Conservation (phyloP, 2,888 invertebrate species). For the Dolomedes plantarius region DNA sequence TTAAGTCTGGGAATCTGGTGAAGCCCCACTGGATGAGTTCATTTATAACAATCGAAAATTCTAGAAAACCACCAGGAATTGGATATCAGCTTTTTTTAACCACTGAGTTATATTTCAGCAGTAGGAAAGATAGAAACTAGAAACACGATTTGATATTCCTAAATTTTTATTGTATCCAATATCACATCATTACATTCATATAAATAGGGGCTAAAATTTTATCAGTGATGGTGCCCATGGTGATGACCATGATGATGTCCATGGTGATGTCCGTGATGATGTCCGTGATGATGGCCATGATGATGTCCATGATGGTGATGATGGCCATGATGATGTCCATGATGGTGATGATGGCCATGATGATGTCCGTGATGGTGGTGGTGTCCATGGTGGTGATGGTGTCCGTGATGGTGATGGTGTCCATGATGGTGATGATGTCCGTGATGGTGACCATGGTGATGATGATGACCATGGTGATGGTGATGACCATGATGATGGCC, state of each 20-base stretch:
- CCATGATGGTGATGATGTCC: slow-evolving; percentile 25
- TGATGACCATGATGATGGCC: neutral
- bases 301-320: neutral
- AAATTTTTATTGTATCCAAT: too few relatives aligned
- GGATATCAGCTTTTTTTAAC: too few relatives aligned
- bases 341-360: slow-evolving; percentile 27
- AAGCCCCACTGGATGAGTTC: too few relatives aligned
- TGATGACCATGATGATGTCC: neutral
- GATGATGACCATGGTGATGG: slow-evolving; percentile 13
- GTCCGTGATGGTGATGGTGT: slow-evolving; percentile 25
- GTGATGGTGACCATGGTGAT: slow-evolving; percentile 24
- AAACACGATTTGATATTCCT: too few relatives aligned
- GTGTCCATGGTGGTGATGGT: slow-evolving; percentile 25
- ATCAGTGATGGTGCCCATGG: too few relatives aligned
- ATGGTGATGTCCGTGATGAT: neutral
- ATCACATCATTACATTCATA: too few relatives aligned
- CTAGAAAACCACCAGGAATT: too few relatives aligned
- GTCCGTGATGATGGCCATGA: neutral
- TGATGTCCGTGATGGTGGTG: slow-evolving; percentile 12
- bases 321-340: slow-evolving; percentile 26
- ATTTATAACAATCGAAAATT: too few relatives aligned
- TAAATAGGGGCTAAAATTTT: too few relatives aligned
- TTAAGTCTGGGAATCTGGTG: too few relatives aligned
- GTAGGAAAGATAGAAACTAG: too few relatives aligned
- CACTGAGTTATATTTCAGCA: too few relatives aligned